Base-by-base conservation (phyloP, 2,113 vertebrate genomes). In the Cololabis saira region DNA sequence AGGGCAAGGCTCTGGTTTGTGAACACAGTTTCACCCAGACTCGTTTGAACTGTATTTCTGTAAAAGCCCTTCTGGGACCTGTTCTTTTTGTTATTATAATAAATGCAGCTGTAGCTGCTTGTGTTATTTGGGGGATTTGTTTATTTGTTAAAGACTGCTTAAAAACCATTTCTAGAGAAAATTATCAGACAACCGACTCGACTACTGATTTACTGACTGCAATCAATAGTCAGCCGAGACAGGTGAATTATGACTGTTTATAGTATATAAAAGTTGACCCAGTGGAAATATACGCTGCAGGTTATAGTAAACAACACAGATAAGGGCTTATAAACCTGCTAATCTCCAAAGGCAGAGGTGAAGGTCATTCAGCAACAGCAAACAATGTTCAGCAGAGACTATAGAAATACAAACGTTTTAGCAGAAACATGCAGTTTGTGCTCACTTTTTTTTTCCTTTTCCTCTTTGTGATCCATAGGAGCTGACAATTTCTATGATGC, bases 401-500 rank as follows among this genome's bases (percentile, higher is more conserved):
- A 0, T 27, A 27, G 3, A 27, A 27, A 27, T 27, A 27, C 24
- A 27, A 27, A 17, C 45, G 12, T 2, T 51, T 33, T 60, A 18
- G n/a, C 19, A 18, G 22, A 66, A 66, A 61, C 11, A 71, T 30
- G 15, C 10, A 24, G 11, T 2, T 17, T 48, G 7, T 5, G 53
- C 5, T 54, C 7, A 15, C 2, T 2, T 48, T 8, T 6, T 70
- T 57, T 19, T 61, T 59, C n/a, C 11, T 61, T 3, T 51, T 53
- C 3, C 24, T 48, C 21, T 43, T 56, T 77, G 21, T 76, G 3
- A 72, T 71, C 14, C 12, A 54, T 61, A 99, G 97, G 98, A 90
- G 95, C 93, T 85, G 95, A 99, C 92, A 97, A 96, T 91, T 96
- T 99, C 91, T 99, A 99, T 72, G 95, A 98, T 70, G 96, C 92